These are phyloP conservation scores for Perizoma flavofasciatum DNA, from an alignment of 2,888 invertebrate genomes.

Conservation along the genomic window DNA sequence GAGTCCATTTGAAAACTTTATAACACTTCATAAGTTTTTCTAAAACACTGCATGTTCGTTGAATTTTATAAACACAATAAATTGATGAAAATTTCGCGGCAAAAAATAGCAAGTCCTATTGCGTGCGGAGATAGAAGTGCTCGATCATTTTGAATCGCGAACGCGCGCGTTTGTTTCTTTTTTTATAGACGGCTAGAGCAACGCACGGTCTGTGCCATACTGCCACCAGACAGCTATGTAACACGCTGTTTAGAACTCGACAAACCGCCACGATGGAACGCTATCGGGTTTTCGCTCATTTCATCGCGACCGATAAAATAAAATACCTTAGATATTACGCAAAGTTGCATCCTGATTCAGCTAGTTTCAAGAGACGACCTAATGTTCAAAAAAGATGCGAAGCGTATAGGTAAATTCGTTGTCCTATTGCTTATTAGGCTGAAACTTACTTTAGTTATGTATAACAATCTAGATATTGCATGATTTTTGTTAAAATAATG, in stretches of 20 bases:
- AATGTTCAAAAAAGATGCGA: background rate
- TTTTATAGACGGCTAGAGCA: conserved; percentile 56
- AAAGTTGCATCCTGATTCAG: conserved; percentile 24
- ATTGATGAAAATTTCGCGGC: background rate
- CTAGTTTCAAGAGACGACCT: conserved; percentile 2
- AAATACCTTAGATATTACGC: conserved; percentile 12
- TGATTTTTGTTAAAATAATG: too few species aligned
- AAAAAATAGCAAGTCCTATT: background rate
- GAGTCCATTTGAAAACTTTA: conserved; percentile 71
- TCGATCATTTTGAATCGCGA: conserved; percentile 47
- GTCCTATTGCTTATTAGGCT: background rate
- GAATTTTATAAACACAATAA: conserved; percentile 16
- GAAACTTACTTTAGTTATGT: too few species aligned
- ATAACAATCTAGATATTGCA: too few species aligned
- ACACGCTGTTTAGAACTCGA: conserved; percentile 11
- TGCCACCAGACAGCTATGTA: conserved; percentile 41
- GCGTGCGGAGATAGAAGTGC: conserved; percentile 2
- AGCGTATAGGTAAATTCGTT: background rate
- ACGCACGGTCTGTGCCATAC: conserved; percentile 56
- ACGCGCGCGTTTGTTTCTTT: conserved; percentile 44
- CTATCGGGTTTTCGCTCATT: conserved; percentile 56
- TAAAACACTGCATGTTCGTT: conserved; percentile 26
- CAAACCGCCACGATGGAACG: conserved; percentile 52
- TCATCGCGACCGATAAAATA: conserved; percentile 32
- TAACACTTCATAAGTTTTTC: conserved; percentile 55